Evolutionary conservation across 2,797 vertebrate species (phyloP).

Genomic region (Arremon brunneinucha): DNA sequence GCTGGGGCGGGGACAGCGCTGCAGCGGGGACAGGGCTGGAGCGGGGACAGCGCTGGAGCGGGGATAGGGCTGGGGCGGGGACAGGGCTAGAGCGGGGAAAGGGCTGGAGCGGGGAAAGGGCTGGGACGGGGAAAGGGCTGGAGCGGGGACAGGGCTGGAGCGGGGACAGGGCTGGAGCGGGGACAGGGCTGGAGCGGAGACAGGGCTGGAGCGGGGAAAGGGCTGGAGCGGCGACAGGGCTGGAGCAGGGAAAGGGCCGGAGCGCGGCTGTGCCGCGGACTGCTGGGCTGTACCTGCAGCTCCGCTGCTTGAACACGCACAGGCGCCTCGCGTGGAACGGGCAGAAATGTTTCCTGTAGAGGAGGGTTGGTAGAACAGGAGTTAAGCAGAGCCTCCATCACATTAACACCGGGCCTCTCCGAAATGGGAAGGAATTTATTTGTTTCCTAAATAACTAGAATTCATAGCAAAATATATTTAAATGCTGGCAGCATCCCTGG

Average conservation of each 20-base stretch:
- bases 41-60: no score
- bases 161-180: neutral
- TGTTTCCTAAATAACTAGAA: neutral
- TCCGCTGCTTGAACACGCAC: rapidly evolving
- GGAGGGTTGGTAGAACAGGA: neutral
- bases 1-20: no score
- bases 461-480: neutral
- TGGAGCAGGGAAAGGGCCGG: neutral
- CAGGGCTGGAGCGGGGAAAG: neutral
- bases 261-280: neutral
- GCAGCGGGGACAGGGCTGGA: no score
- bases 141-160: neutral
- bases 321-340: neutral
- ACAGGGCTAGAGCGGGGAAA: no score
- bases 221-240: rapidly evolving
- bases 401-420: neutral
- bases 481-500: neutral
- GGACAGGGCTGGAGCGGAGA: neutral
- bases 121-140: neutral
- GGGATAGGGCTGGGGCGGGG: neutral
- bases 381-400: neutral
- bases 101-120: neutral
- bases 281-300: neutral
- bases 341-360: neutral
- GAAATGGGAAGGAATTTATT: neutral